These are phyloP conservation scores for Eulemur rubriventer DNA, from an alignment of 2,797 vertebrate genomes.

Conservation along the genomic window DNA sequence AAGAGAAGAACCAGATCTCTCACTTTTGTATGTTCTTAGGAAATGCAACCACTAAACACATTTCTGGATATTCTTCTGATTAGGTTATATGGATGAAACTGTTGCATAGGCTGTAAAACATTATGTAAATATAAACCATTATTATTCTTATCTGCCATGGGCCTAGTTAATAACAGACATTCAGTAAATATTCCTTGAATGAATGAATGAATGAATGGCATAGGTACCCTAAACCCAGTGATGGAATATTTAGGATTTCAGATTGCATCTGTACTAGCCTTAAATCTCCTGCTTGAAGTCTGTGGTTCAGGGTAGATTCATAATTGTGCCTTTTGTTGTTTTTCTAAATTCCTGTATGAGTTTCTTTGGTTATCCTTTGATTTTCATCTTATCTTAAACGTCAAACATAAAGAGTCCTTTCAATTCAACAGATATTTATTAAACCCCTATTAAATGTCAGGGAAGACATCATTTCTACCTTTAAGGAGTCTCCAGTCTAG, in stretches of 20 bases:
- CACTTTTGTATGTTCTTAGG: not conserved
- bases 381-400: conserved; percentile 11
- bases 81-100: not conserved
- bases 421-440: not conserved
- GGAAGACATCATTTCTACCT: not conserved
- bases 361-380: conserved; percentile 35
- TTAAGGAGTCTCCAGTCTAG: not conserved
- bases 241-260: not conserved
- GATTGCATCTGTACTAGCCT: not conserved
- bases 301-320: not conserved
- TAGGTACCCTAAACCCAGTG: not conserved
- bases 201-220: not conserved
- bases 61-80: not conserved
- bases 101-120: not conserved
- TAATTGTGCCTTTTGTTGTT: not conserved
- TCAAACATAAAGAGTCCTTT: not conserved
- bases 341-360: not conserved
- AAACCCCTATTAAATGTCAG: not conserved
- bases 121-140: not conserved
- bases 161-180: not conserved
- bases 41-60: not conserved
- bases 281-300: not conserved
- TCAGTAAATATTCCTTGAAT: not conserved
- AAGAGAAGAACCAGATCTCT: not conserved
- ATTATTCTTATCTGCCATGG: not conserved